A percentile compares a stretch with the other conserved stretches of the same genome.
These are phyloP conservation scores for Ptilodon capucinus DNA, from an alignment of 2,888 invertebrate species.

Conservation along the genomic window DNA sequence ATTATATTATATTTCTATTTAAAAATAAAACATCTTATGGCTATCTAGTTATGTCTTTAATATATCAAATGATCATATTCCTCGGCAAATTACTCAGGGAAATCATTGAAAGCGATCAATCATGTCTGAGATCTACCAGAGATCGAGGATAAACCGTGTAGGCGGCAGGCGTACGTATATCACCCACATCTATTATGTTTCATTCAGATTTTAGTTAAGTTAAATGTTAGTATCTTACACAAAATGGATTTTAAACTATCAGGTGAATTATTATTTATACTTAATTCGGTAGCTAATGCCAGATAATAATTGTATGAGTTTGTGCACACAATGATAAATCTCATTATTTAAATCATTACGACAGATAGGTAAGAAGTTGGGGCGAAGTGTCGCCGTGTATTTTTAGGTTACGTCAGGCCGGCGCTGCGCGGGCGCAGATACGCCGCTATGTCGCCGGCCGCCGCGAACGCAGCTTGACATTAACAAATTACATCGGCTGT, in stretches of 20 bases:
- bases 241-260: slow-evolving; percentile 52
- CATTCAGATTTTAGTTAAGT: slow-evolving; percentile 53
- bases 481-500: slow-evolving; percentile 80
- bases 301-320: slow-evolving; percentile 59
- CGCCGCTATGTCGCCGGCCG: slow-evolving; percentile 43
- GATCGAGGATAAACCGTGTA: slow-evolving; percentile 41
- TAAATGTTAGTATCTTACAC: slow-evolving; percentile 48
- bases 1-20: too few relatives aligned
- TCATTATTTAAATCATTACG: slow-evolving; percentile 66
- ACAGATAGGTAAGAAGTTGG: slow-evolving; percentile 53
- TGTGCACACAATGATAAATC: slow-evolving; percentile 64
- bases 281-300: slow-evolving; percentile 62
- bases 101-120: slow-evolving; percentile 29
- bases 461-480: slow-evolving; percentile 61
- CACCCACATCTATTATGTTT: slow-evolving; percentile 56
- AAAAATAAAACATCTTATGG: too few relatives aligned
- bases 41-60: background rate
- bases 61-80: slow-evolving; percentile 7
- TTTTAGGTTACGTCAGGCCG: slow-evolving; percentile 67
- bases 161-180: slow-evolving; percentile 54
- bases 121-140: slow-evolving; percentile 27
- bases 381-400: slow-evolving; percentile 49
- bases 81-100: slow-evolving; percentile 6
- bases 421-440: slow-evolving; percentile 42
- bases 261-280: slow-evolving; percentile 61